Base-by-base conservation (phyloP, 2,888 invertebrate genomes). In the Heliothis peltigera region DNA sequence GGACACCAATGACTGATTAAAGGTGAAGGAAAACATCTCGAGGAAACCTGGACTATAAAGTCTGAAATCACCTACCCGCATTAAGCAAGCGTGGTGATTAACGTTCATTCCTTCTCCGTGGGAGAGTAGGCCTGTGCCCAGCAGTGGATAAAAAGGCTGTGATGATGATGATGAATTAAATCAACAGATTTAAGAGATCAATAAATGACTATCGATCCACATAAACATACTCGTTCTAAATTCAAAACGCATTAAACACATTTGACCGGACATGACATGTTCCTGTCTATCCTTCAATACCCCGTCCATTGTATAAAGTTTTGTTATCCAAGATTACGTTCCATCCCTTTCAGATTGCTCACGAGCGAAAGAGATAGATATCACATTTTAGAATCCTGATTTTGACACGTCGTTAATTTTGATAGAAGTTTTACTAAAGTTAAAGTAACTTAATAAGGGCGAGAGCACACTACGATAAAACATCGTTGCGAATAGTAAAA, bases 401-500 rank as follows among this genome's bases (percentile, higher is more conserved):
- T 57, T 52, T 47, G 62, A 54, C 59, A 69, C 62, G 55, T 79
- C 70, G 63, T 79, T 76, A 73, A 78, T 79, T 59, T 70, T 58
- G 56, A 79, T 79, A 49, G 43, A 47, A 60, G 19, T 63, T 75
- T 28, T 15, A 46, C n/a, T 39, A 15, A 39, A 15, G 15, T 39
- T 39, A 39, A 39, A n/a, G 4, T 6, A 25, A 25, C 25, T 25
- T 25, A 25, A 25, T 25, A 25, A 25, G 6, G 25, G 3, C n/a
- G n/a, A n/a, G n/a, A n/a, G n/a, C n/a, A n/a, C n/a, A n/a, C n/a
- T n/a, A n/a, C n/a, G n/a, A n/a, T n/a, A n/a, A n/a, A n/a, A n/a
- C n/a, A n/a, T n/a, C n/a, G n/a, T n/a, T n/a, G n/a, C n/a, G n/a
- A n/a, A n/a, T n/a, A n/a, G n/a, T n/a, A n/a, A n/a, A n/a, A n/a